Percentiles rank a stretch among this genome's conserved stretches.
phyloP scores from a whole-genome alignment of 2,888 invertebrate species.

The Kryphioiulus occultus region DNA sequence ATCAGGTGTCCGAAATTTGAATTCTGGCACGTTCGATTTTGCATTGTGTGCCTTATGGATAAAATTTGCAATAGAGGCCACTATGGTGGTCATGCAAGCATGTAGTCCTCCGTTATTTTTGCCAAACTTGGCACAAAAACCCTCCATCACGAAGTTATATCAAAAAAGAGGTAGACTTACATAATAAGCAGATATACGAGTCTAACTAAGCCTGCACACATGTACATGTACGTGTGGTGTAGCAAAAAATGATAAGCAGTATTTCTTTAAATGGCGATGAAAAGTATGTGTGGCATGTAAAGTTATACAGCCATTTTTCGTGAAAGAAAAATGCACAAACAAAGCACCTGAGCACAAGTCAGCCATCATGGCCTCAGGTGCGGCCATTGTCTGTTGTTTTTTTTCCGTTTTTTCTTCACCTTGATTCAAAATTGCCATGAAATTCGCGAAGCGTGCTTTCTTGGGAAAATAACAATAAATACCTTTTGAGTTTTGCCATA shows the following conservation, averaged over 20 bases:
- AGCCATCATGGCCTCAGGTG: constrained; percentile 24
- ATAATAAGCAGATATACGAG: not conserved
- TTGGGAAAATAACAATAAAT: not conserved
- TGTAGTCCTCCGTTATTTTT: too few species aligned
- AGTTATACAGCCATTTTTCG: constrained; percentile 27
- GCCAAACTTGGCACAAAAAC: not conserved
- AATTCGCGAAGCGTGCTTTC: constrained; percentile 27
- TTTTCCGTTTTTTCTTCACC: not conserved
- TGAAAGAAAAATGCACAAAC: not conserved
- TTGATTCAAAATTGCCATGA: constrained; percentile 27
- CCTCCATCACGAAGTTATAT: not conserved
- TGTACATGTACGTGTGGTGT: not conserved
- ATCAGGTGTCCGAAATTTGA: too few species aligned
- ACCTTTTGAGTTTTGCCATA: not conserved
- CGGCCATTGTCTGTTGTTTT: not conserved
- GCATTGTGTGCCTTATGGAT: too few species aligned
- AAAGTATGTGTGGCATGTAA: constrained; percentile 27
- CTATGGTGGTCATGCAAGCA: too few species aligned
- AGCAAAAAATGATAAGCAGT: not conserved
- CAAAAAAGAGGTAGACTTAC: not conserved
- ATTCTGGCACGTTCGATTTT: too few species aligned
- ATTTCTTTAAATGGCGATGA: constrained; percentile 6
- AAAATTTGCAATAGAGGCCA: too few species aligned
- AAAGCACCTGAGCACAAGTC: not conserved
- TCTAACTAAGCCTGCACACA: not conserved